Conservation (phyloP, 1,140 invertebrate species). For the Diachasmimorpha longicaudata region DNA sequence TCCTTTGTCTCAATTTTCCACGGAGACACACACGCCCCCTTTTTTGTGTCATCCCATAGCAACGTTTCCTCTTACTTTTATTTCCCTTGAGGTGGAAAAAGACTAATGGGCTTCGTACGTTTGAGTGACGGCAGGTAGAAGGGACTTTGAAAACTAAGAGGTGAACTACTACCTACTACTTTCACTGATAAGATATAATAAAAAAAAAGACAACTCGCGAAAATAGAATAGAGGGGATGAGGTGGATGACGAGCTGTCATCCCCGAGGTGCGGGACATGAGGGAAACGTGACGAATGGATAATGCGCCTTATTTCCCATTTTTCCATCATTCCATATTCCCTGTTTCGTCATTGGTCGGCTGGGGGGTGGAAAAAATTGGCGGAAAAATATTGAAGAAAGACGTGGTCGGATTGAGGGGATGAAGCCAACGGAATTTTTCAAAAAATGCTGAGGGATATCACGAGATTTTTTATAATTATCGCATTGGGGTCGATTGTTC, state of each 20-base stretch:
- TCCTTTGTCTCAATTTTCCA: neutral
- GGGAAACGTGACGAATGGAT: slow-evolving; percentile 6
- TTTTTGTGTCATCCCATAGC: neutral
- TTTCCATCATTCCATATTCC: neutral
- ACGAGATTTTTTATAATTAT: no score
- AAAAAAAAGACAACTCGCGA: neutral
- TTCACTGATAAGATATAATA: neutral
- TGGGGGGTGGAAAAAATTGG: no score
- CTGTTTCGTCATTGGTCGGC: neutral
- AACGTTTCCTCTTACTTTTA: neutral
- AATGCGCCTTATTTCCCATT: neutral
- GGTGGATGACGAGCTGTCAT: neutral
- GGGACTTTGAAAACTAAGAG: slow-evolving; percentile 10
- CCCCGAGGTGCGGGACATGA: neutral
- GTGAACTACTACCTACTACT: neutral
- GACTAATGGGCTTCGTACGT: slow-evolving; percentile 15
- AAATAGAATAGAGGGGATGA: neutral
- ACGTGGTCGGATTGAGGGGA: no score
- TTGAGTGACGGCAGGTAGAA: slow-evolving; percentile 8
- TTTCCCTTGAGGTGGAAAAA: slow-evolving; percentile 10
- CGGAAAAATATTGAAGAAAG: no score
- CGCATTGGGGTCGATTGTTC: no score
- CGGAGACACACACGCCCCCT: neutral
- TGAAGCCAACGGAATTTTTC: no score
- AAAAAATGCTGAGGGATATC: no score